Percentiles rank a stretch among this genome's conserved stretches.
Evolutionary conservation across 2,113 vertebrate species (phyloP).

Genomic region (Rattus norvegicus): DNA sequence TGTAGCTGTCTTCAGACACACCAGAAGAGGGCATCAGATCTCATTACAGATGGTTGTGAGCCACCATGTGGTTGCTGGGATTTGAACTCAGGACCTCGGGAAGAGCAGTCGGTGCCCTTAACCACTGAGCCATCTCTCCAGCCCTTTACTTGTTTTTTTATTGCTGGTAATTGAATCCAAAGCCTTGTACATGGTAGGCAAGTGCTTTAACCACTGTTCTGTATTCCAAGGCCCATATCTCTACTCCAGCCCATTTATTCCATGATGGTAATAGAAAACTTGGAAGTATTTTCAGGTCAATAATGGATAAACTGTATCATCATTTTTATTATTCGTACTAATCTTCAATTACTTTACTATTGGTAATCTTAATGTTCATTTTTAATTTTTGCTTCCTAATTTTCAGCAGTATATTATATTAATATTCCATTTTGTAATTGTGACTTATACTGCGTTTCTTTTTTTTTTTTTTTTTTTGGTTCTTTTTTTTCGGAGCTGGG

Average conservation of each 20-base stretch:
- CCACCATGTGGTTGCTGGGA: no score
- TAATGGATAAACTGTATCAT: background rate
- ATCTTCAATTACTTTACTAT: background rate
- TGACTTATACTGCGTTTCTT: background rate
- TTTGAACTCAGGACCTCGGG: no score
- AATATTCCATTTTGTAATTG: constrained; percentile 41
- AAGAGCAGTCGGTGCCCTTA: no score
- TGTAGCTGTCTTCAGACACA: no score
- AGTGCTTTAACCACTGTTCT: background rate
- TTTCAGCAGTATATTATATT: constrained; percentile 54
- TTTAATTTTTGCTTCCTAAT: constrained; percentile 45
- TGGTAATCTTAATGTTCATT: constrained; percentile 10
- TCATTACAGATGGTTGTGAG: no score
- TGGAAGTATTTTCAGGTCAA: background rate
- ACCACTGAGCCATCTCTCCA: no score
- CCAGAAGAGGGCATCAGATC: no score
- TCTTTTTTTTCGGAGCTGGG: no score
- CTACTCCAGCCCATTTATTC: background rate
- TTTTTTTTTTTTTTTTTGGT: no score
- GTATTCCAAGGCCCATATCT: background rate
- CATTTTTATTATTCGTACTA: constrained; percentile 11
- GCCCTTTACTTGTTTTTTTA: no score
- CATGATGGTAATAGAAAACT: constrained; percentile 34
- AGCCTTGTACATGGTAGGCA: background rate
- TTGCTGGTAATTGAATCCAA: background rate